Conservation (phyloP, 2,113 vertebrate species). For the Morone saxatilis region DNA sequence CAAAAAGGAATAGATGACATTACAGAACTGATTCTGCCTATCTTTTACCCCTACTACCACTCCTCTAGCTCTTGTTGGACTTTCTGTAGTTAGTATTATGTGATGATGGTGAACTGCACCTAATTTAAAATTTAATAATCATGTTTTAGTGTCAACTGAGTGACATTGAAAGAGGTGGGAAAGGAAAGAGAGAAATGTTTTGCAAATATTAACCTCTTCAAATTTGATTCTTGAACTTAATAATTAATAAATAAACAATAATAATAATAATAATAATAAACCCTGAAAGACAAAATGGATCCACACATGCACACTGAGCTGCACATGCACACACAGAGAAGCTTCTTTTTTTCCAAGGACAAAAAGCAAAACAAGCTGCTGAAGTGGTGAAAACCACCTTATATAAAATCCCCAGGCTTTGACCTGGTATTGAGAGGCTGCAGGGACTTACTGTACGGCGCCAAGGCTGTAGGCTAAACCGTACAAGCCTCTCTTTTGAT, state of each 20-base stretch:
- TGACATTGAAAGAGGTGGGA: not conserved
- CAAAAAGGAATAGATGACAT: slow-evolving; percentile 23
- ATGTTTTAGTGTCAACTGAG: slow-evolving; percentile 17
- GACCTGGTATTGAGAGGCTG: slow-evolving; percentile 41
- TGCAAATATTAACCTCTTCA: not conserved
- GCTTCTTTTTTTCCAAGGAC: slow-evolving; percentile 24
- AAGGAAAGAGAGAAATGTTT: not conserved
- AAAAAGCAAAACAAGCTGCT: slow-evolving; percentile 41
- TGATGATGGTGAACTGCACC: slow-evolving; percentile 24
- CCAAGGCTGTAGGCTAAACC: slow-evolving; percentile 41
- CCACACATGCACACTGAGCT: not conserved
- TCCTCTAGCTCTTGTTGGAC: slow-evolving; percentile 23
- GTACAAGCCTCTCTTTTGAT: slow-evolving; percentile 42
- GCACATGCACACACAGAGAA: not conserved
- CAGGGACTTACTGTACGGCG: slow-evolving; percentile 46
- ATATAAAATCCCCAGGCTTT: slow-evolving; percentile 37
- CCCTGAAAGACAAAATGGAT: slow-evolving; percentile 1
- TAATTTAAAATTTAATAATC: slow-evolving; percentile 32
- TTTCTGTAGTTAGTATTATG: slow-evolving; percentile 34
- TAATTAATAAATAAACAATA: too few relatives aligned
- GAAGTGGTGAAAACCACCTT: slow-evolving; percentile 37
- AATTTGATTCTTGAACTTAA: not conserved
- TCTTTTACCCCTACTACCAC: not conserved
- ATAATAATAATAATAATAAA: not conserved
- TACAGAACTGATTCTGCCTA: slow-evolving; percentile 1